phyloP scores from a whole-genome alignment of 2,888 invertebrate species.

The Pediacus dermestoides region DNA sequence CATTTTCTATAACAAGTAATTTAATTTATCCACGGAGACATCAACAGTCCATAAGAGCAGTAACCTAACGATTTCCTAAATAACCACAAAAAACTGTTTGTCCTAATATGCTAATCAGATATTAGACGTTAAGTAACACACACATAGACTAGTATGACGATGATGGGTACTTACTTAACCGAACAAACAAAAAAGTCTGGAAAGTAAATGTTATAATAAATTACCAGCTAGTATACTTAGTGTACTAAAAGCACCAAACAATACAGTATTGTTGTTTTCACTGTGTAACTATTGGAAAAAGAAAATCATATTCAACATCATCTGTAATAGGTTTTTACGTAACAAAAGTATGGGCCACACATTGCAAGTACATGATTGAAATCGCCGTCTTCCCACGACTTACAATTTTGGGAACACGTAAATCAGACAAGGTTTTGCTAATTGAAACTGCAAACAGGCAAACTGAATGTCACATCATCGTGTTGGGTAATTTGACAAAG shows the following conservation, averaged over 20 bases:
- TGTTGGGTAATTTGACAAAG: background rate
- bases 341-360: background rate
- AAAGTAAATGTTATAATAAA: background rate
- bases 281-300: background rate
- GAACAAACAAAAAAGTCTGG: no score
- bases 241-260: background rate
- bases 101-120: background rate
- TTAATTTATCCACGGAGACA: no score
- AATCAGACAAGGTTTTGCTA: background rate
- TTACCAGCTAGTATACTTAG: background rate
- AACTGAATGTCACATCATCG: slow-evolving; percentile 3
- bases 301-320: background rate
- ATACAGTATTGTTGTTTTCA: background rate
- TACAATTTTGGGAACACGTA: slow-evolving; percentile 2
- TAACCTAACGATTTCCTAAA: no score
- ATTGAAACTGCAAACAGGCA: background rate
- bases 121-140: slow-evolving; percentile 1
- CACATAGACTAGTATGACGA: background rate
- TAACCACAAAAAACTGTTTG: background rate
- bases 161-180: no score
- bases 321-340: background rate
- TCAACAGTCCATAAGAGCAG: no score
- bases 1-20: no score
- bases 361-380: background rate
- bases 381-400: slow-evolving; percentile 1